phyloP scores from a whole-genome alignment of 2,888 invertebrate genomes.

The Tenthredo scrophulariae region DNA sequence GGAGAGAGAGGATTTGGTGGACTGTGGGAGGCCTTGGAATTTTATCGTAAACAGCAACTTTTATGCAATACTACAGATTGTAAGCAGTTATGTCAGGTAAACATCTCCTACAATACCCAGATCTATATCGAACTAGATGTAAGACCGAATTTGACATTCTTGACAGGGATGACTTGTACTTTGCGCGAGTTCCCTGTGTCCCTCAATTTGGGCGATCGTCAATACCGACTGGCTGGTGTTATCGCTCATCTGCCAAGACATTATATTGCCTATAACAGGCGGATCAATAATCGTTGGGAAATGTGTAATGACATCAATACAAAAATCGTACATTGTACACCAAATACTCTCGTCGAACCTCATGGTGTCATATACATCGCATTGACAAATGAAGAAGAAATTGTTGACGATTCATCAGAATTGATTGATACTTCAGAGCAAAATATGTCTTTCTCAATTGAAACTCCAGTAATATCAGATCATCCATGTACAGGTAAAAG shows the following conservation, averaged over 20 bases:
- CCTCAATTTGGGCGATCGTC: constrained; percentile 23
- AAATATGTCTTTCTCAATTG: constrained; percentile 2
- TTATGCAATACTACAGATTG: constrained; percentile 8
- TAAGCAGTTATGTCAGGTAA: not conserved
- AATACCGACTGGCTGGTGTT: constrained; percentile 49
- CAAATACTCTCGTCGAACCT: constrained; percentile 44
- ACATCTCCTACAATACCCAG: constrained; percentile 15
- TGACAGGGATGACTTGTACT: not conserved
- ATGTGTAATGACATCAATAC: constrained; percentile 39
- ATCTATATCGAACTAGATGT: constrained; percentile 52
- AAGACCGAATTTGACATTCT: constrained; percentile 23
- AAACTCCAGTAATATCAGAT: not conserved
- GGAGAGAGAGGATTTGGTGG: constrained; percentile 37
- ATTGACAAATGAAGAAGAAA: not conserved
- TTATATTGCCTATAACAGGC: constrained; percentile 50
- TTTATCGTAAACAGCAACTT: not conserved
- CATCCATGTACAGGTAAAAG: not conserved
- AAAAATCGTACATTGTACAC: constrained; percentile 29
- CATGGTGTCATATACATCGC: constrained; percentile 48
- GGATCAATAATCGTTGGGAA: constrained; percentile 50
- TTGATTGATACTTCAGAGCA: not conserved
- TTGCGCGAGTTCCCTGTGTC: constrained; percentile 41
- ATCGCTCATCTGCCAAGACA: constrained; percentile 34
- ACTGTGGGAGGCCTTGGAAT: constrained; percentile 13
- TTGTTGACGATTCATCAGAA: not conserved